Percentiles rank a stretch among this genome's conserved stretches.
These are phyloP conservation scores for Falco columbarius DNA, from an alignment of 2,797 vertebrate genomes.

Conservation along the genomic window DNA sequence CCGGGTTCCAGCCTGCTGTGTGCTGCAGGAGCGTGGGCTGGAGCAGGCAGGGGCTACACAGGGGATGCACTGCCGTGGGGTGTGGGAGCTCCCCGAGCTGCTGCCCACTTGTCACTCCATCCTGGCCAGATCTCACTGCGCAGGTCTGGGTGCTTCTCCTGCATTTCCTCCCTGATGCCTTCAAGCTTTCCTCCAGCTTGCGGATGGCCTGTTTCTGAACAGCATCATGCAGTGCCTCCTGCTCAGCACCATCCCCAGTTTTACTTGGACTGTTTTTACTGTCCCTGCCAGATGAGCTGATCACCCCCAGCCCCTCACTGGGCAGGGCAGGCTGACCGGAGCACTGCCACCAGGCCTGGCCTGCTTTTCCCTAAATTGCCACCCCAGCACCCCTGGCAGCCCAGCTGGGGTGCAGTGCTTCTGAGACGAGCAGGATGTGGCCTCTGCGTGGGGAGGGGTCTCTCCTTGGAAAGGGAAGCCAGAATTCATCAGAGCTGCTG, in stretches of 20 bases:
- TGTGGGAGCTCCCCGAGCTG: fast-evolving
- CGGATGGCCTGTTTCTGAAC: neutral
- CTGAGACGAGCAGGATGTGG: fast-evolving
- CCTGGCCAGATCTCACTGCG: neutral
- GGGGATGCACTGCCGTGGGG: fast-evolving
- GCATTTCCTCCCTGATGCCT: neutral
- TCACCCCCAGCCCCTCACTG: fast-evolving
- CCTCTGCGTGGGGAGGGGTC: neutral
- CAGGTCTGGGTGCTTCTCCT: neutral
- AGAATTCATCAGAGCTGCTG: fast-evolving
- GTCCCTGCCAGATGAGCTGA: neutral
- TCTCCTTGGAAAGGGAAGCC: neutral
- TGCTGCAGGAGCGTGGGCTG: neutral
- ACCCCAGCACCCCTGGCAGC: neutral
- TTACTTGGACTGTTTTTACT: fast-evolving
- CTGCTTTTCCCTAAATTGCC: neutral
- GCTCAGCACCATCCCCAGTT: neutral
- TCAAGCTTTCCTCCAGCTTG: no score
- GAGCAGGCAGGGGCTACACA: fast-evolving
- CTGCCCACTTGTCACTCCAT: neutral
- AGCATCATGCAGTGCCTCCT: fast-evolving
- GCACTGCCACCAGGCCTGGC: neutral
- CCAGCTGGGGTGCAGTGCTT: neutral
- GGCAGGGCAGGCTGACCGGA: neutral
- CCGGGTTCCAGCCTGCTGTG: fast-evolving